phyloP scores from a whole-genome alignment of 2,797 vertebrate species.

The Carcharodon carcharias region DNA sequence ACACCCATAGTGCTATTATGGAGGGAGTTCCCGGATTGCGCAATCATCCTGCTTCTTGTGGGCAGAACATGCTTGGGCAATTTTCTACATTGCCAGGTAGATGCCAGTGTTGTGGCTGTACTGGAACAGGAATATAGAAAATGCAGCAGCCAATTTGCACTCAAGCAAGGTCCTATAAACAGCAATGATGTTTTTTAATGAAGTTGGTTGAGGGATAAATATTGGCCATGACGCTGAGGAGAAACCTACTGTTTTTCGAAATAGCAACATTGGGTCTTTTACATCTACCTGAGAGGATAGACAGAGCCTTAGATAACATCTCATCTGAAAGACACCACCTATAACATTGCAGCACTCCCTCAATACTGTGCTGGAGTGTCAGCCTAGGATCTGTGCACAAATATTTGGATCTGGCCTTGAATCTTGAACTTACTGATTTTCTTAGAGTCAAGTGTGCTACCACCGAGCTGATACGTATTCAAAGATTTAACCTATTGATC shows the following conservation, averaged over 20 bases:
- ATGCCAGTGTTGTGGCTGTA: too few relatives aligned
- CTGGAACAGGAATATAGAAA: too few relatives aligned
- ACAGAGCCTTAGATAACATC: not conserved
- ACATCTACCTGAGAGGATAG: not conserved
- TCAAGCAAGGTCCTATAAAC: too few relatives aligned
- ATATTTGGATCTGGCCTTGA: not conserved
- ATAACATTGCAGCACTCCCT: not conserved
- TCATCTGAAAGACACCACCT: not conserved
- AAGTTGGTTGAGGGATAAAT: not conserved
- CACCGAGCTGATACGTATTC: not conserved
- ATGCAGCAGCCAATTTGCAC: too few relatives aligned
- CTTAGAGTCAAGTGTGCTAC: not conserved
- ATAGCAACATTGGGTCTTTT: not conserved
- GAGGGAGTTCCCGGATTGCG: too few relatives aligned
- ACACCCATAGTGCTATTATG: too few relatives aligned
- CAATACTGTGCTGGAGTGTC: not conserved
- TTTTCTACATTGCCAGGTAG: too few relatives aligned
- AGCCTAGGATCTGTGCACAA: not conserved
- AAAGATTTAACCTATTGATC: not conserved
- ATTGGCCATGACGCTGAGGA: not conserved
- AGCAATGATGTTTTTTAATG: not conserved
- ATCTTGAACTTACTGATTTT: not conserved
- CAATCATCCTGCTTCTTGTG: too few relatives aligned
- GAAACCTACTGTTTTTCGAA: not conserved
- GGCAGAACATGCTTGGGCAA: too few relatives aligned